Base-by-base conservation (phyloP, 2,113 vertebrate species). In the Zosterops pallidus region DNA sequence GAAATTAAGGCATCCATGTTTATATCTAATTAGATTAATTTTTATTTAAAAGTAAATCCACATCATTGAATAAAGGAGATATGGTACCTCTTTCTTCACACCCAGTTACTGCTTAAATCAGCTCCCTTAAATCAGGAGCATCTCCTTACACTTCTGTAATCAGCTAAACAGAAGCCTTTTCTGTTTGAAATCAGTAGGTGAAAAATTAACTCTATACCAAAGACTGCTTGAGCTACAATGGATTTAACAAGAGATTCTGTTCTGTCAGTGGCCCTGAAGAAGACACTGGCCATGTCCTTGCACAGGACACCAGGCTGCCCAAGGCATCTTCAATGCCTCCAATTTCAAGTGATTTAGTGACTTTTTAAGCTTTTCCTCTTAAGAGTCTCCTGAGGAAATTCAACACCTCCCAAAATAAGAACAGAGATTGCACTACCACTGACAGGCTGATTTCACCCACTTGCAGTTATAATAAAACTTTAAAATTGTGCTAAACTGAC, bases 381-480 rank as follows among this genome's bases (percentile, higher is more conserved):
- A 62, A 56, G 22, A 78, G 12, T 46, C 57, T 63, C 76, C 68
- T 76, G 57, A 88, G 82, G 46, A 80, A 68, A 79, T 39, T 83
- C 59, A 69, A 53, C 41, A 42, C 22, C 41, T 71, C 67, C 53
- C 29, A 83, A 53, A 78, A 35, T 13, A 67, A 59, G 28, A 28
- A 15, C 50, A 53, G 37, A 46, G 78, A 41, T n/a, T 60, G 64
- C 16, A 7, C 28, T 35, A 28, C 14, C 63, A 41, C 83, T 49
- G 60, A 22, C n/a, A 78, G 64, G 28, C 49, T 76, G 44, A 62
- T 72, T 86, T 68, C 78, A 83, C 24, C 50, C 92, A 91, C 78
- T 31, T 92, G 92, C 75, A 95, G 89, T 94, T 95, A 92, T 56
- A 95, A 96, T 94, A 94, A 92, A 94, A 87, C 80, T 92, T 96